Base-by-base conservation (phyloP, 2,797 vertebrate species). In the Liasis olivaceus region DNA sequence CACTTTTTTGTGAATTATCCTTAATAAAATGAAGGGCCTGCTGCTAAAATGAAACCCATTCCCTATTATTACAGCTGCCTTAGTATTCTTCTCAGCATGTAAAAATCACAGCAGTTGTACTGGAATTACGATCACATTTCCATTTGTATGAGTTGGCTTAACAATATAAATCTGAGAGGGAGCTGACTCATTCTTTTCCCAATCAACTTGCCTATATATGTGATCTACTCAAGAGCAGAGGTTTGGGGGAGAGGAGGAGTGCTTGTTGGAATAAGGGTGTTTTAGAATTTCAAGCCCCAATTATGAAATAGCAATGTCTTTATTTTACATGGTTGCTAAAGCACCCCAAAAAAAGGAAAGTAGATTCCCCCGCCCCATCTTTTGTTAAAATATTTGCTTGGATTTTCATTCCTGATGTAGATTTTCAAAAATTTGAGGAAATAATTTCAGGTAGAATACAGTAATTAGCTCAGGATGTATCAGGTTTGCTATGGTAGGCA, bases 1-100 rank as follows among this genome's bases (percentile, higher is more conserved):
- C 94, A 89, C 93, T 94, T 96, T 96, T 91, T 96, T 94, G 95
- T 95, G 95, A 96, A 95, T 93, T 95, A 94, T 96, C 93, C 95
- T 94, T 89, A 56, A 64, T 64, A 93, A 95, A 96, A 66, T 92
- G 91, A 94, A 81, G n/a, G 94, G 31, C 85, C 95, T 95, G 91
- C 91, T 95, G 93, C 69, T 92, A 90, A 95, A 95, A 95, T 90
- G 42, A 91, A 91, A 93, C 4, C 14, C 22, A 9, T 87, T 63
- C 85, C n/a, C 56, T 81, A 28, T 63, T 24, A 87, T 58, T 77
- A 42, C 28, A 31, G 66, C 87, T n/a, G 42, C 85, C 66, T 87
- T 77, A 8, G 13, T 20, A 9, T 90, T 87, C 47, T 87, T 56
- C 66, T 24, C 17, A 26, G 59, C 59, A 47, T 85, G 64, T 62